Conservation (phyloP, 2,888 invertebrate species). For the Melinaea menophilus region DNA sequence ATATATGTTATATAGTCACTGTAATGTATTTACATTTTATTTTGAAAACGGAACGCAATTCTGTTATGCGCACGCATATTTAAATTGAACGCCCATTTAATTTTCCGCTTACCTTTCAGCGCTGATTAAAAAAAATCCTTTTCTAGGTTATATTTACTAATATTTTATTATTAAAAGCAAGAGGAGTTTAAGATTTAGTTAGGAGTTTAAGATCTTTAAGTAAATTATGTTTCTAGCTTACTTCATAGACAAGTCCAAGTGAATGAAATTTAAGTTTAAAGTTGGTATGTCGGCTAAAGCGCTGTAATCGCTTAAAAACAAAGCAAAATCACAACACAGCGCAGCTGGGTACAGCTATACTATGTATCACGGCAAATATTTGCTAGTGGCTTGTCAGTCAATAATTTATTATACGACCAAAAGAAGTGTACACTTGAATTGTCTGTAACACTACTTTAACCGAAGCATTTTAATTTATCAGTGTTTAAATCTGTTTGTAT, state of each 20-base stretch:
- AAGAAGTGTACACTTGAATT: conserved; percentile 28
- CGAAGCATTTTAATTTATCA: conserved; percentile 28
- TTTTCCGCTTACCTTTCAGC: neutral
- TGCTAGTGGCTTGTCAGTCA: conserved; percentile 38
- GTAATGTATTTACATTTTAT: neutral
- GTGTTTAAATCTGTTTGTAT: conserved; percentile 40
- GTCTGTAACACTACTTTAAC: neutral
- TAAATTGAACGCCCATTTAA: neutral
- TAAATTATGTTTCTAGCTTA: no score
- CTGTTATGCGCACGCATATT: conserved; percentile 3
- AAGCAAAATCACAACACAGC: conserved; percentile 12
- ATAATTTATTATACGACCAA: conserved; percentile 43
- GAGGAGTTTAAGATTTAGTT: no score
- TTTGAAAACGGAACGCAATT: neutral
- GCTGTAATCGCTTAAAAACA: conserved; percentile 11
- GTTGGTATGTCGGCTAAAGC: neutral
- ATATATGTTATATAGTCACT: neutral
- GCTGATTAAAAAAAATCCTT: neutral
- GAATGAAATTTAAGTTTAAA: neutral
- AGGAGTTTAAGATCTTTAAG: no score
- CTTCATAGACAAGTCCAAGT: no score
- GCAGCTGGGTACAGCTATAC: conserved; percentile 6
- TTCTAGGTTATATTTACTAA: no score
- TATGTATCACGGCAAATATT: conserved; percentile 50
- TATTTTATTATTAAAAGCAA: no score